Evolutionary conservation across 2,888 invertebrate genomes (phyloP).

Genomic region (Aromia moschata): DNA sequence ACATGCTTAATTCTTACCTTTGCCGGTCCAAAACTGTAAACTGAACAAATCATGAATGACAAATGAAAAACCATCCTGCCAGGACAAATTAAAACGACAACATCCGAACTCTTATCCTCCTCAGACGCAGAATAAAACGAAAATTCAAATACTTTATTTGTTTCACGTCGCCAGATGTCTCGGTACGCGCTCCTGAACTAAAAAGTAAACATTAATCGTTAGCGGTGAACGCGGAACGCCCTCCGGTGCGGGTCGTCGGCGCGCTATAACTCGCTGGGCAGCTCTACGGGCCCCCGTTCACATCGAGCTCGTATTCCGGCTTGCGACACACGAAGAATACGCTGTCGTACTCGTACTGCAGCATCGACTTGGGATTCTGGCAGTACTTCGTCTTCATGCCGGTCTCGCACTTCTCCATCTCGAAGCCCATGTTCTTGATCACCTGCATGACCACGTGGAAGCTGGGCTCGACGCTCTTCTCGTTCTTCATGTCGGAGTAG

Average conservation of each 20-base stretch:
- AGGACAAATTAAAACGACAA: too few relatives aligned
- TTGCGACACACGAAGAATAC: slow-evolving; percentile 93
- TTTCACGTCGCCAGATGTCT: background rate
- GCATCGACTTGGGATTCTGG: slow-evolving; percentile 92
- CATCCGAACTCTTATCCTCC: background rate
- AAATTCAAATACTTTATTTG: background rate
- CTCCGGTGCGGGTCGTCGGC: background rate
- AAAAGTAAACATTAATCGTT: slow-evolving; percentile 9
- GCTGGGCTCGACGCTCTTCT: slow-evolving; percentile 92
- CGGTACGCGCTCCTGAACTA: background rate
- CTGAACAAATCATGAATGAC: too few relatives aligned
- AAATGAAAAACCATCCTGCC: too few relatives aligned
- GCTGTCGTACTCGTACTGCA: slow-evolving; percentile 90
- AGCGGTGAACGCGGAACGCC: slow-evolving; percentile 6
- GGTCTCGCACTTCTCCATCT: slow-evolving; percentile 81
- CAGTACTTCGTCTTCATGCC: slow-evolving; percentile 88
- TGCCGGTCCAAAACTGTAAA: too few relatives aligned
- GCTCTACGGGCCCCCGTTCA: background rate
- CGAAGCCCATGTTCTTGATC: slow-evolving; percentile 79
- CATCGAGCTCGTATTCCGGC: slow-evolving; percentile 50
- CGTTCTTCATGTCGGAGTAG: slow-evolving; percentile 85
- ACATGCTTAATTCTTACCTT: too few relatives aligned
- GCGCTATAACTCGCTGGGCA: slow-evolving; percentile 5
- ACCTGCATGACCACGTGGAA: slow-evolving; percentile 76
- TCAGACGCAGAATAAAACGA: background rate